phyloP scores from a whole-genome alignment of 2,888 invertebrate genomes.

The Uloborus plumipes region DNA sequence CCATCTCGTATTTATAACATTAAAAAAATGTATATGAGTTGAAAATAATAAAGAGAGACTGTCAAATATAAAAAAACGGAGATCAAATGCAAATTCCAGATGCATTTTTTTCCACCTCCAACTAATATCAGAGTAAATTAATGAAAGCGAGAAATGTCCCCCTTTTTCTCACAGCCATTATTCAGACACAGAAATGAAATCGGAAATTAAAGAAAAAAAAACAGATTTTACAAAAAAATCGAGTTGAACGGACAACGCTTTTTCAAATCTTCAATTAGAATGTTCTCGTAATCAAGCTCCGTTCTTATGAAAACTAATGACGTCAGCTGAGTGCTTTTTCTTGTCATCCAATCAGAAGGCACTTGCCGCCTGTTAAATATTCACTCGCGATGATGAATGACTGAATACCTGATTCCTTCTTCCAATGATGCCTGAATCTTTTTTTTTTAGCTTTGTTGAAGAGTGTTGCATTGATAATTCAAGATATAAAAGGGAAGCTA shows the following conservation, averaged over 20 bases:
- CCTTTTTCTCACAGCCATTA: neutral
- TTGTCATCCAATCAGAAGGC: slow-evolving; percentile 20
- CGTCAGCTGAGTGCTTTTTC: slow-evolving; percentile 18
- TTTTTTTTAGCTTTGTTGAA: neutral
- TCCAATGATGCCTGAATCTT: neutral
- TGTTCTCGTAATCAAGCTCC: slow-evolving; percentile 11
- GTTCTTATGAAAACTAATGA: slow-evolving; percentile 26
- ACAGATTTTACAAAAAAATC: neutral
- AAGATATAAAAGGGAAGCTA: slow-evolving; percentile 3
- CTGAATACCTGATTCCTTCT: slow-evolving; percentile 6
- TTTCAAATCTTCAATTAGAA: slow-evolving; percentile 22
- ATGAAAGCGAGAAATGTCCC: slow-evolving; percentile 33
- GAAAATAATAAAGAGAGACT: slow-evolving; percentile 57
- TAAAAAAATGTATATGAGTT: slow-evolving; percentile 16
- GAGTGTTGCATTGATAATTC: slow-evolving; percentile 9
- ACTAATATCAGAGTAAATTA: slow-evolving; percentile 57
- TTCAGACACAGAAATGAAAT: too few relatives aligned
- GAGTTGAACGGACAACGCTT: neutral
- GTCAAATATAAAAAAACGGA: slow-evolving; percentile 14
- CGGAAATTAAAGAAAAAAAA: neutral
- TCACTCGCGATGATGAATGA: slow-evolving; percentile 1
- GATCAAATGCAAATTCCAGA: neutral
- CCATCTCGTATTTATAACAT: slow-evolving; percentile 36
- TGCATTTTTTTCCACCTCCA: neutral
- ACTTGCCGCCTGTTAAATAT: slow-evolving; percentile 27